A percentile compares a stretch with the other conserved stretches of the same genome.
phyloP scores from a whole-genome alignment of 2,113 vertebrate species.

The Perognathus longimembris region DNA sequence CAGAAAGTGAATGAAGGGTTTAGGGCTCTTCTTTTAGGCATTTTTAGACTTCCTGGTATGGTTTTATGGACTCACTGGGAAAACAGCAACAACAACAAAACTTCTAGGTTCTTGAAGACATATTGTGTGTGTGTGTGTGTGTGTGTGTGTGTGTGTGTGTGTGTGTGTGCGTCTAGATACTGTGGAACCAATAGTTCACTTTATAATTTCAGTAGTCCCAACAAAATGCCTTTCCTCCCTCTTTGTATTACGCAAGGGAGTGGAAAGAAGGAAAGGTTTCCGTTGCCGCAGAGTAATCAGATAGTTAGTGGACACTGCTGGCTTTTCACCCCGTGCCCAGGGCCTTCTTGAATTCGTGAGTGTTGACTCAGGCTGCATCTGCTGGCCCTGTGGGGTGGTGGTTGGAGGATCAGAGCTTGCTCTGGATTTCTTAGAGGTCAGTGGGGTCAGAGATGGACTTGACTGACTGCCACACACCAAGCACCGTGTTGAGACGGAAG shows the following conservation, averaged over 20 bases:
- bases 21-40: neutral
- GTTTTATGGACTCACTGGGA: neutral
- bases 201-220: neutral
- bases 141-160: neutral
- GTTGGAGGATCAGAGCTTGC: neutral
- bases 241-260: neutral
- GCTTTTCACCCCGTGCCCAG: neutral
- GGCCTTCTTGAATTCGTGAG: fast-evolving
- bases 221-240: neutral
- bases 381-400: neutral
- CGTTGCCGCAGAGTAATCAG: neutral
- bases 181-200: neutral
- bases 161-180: neutral
- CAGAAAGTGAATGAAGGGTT: too few relatives aligned
- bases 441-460: fast-evolving
- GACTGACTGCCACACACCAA: neutral
- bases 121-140: neutral
- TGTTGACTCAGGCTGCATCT: neutral
- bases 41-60: neutral
- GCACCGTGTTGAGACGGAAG: neutral
- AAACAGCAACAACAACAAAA: neutral
- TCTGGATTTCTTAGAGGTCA: neutral
- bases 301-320: neutral
- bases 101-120: neutral
- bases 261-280: neutral